Evolutionary conservation across 2,113 vertebrate genomes (phyloP).

Genomic region (Oriolus oriolus): DNA sequence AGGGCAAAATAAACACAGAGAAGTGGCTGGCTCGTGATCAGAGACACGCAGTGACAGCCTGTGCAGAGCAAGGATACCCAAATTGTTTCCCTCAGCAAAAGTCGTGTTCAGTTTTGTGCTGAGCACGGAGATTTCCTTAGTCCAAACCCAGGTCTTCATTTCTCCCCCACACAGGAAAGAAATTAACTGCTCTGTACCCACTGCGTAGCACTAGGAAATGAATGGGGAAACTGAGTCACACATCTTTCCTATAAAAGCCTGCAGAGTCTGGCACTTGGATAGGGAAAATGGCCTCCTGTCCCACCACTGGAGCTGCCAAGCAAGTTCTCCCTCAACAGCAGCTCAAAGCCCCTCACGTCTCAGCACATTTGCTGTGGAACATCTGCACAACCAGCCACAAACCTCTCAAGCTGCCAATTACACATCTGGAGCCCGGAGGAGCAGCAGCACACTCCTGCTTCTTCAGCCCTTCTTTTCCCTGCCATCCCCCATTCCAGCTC

Average conservation of each 20-base stretch:
- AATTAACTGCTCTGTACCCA: neutral
- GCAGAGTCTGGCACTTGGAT: neutral
- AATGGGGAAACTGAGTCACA: neutral
- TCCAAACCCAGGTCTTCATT: neutral
- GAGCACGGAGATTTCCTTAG: neutral
- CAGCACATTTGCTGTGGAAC: neutral
- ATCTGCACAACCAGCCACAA: neutral
- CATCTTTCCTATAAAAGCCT: neutral
- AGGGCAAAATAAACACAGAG: neutral
- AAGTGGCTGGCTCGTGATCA: neutral
- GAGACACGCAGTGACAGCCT: neutral
- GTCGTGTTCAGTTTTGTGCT: neutral
- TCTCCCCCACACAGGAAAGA: neutral
- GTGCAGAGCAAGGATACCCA: neutral
- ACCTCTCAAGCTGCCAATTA: fast-evolving
- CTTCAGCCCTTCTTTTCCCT: neutral
- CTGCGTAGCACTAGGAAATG: neutral
- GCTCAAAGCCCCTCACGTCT: neutral
- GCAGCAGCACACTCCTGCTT: neutral
- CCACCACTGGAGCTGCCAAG: neutral
- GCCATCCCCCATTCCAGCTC: neutral
- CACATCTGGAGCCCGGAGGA: neutral
- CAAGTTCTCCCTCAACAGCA: neutral
- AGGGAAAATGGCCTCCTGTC: neutral
- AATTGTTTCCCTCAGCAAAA: neutral